Evolutionary conservation across 2,888 invertebrate genomes (phyloP).

Genomic region (Vandiemenella viatica): DNA sequence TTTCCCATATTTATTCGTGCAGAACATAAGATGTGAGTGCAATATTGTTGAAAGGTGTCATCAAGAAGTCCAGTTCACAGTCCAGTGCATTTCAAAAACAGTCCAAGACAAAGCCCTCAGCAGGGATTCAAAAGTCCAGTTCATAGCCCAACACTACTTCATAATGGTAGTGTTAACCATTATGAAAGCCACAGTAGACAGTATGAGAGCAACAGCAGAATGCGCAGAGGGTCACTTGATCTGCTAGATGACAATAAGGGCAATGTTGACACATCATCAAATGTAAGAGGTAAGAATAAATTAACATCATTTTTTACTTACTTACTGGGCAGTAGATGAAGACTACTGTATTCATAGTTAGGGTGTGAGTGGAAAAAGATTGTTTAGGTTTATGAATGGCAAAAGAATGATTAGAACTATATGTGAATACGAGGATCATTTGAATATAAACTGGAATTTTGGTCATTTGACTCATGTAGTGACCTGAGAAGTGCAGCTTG

Average conservation of each 20-base stretch:
- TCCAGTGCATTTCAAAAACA: conserved; percentile 3
- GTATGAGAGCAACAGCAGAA: conserved; percentile 2
- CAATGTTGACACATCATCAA: conserved; percentile 21
- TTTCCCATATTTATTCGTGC: too few relatives aligned
- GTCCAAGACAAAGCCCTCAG: background rate
- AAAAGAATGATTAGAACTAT: too few relatives aligned
- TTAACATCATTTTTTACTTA: too few relatives aligned
- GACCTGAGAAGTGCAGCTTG: too few relatives aligned
- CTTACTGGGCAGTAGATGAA: too few relatives aligned
- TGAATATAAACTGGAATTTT: too few relatives aligned
- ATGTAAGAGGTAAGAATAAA: conserved; percentile 20
- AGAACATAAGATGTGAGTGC: too few relatives aligned
- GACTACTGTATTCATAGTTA: too few relatives aligned
- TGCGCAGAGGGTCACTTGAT: conserved; percentile 11
- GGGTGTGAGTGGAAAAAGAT: too few relatives aligned
- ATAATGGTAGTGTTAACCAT: conserved; percentile 3
- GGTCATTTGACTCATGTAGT: too few relatives aligned
- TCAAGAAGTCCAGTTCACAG: conserved; percentile 4
- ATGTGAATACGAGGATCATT: too few relatives aligned
- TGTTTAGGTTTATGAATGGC: too few relatives aligned
- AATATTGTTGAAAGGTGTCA: background rate
- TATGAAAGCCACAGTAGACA: conserved; percentile 5
- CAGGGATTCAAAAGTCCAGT: background rate
- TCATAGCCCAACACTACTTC: conserved; percentile 9
- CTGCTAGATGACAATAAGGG: conserved; percentile 12